These are phyloP conservation scores for Anguilla anguilla DNA, from an alignment of 2,797 vertebrate genomes.

Conservation along the genomic window DNA sequence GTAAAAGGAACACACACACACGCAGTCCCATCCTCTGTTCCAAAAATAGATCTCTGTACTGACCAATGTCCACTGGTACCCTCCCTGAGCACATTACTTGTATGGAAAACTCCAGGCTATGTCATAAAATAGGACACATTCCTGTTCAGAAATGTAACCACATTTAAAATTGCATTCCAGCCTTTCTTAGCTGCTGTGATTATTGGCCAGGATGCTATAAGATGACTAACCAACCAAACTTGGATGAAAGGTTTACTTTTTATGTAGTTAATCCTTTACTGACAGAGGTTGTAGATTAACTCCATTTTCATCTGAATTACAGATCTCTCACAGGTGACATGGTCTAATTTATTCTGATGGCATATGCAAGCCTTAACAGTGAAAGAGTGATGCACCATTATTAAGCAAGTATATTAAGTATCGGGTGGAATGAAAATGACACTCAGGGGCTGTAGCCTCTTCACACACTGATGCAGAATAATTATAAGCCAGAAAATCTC, in stretches of 20 bases:
- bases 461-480: neutral
- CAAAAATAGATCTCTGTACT: neutral
- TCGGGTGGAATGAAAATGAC: neutral
- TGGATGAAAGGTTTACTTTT: neutral
- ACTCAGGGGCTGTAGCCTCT: neutral
- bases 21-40: neutral
- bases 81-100: neutral
- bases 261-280: slow-evolving; percentile 56
- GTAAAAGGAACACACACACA: neutral
- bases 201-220: neutral
- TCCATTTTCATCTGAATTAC: slow-evolving; percentile 12
- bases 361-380: neutral
- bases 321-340: neutral
- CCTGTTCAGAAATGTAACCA: neutral
- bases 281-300: slow-evolving; percentile 29
- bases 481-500: neutral
- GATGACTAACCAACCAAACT: slow-evolving; percentile 53
- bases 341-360: neutral
- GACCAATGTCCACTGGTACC: neutral
- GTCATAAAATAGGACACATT: neutral
- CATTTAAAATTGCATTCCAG: neutral
- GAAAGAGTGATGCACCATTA: too few relatives aligned
- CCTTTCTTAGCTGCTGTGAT: neutral
- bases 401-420: neutral
- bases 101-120: neutral